Evolutionary conservation across 2,888 invertebrate genomes (phyloP), one percentile per base, ranked within the genome.

Genomic region (Lepidochrysops patricia): DNA sequence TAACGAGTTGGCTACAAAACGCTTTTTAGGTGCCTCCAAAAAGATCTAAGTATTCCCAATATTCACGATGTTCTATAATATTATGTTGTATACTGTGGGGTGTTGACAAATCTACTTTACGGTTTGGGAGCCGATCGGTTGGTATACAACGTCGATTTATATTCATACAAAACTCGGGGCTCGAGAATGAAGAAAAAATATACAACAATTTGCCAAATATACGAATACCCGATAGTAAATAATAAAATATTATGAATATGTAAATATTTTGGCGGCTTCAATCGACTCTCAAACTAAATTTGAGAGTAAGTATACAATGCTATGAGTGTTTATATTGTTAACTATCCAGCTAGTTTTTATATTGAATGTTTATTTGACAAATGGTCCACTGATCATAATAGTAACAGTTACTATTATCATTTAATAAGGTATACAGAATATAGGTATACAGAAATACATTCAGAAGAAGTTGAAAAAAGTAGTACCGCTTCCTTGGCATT

Each of bases 91-190:
- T 26, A 52, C 29, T 13, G 43, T 43, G 9, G 43, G 9, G 19
- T 43, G 43, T 50, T 52, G 52, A 13, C 13, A 54, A 32, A 54
- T 15, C 19, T 32, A 52, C 12, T 54, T 54, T 32, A 19, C 54
- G 29, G 54, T 15, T 32, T 27, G 52, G 27, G 4, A 54, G 54
- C 29, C 15, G 54, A 54, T 54, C 54, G 54, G 19, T 54, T 54
- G 19, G 19, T 32, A 29, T 19, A 54, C 29, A 23, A 54, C 29
- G 32, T 29, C 54, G 27, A 54, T 54, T 54, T 54, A 54, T 54
- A 54, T 54, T 54, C 54, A 54, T 54, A 54, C 54, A 54, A 54
- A 54, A 32, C 32, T 54, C 54, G 54, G 32, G 32, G 5, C 32
- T 29, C 32, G 15, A 19, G 5, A 54, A 0, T 43, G 19, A 54